Base-by-base conservation (phyloP, 2,797 vertebrate genomes). In the Scleropages formosus region DNA sequence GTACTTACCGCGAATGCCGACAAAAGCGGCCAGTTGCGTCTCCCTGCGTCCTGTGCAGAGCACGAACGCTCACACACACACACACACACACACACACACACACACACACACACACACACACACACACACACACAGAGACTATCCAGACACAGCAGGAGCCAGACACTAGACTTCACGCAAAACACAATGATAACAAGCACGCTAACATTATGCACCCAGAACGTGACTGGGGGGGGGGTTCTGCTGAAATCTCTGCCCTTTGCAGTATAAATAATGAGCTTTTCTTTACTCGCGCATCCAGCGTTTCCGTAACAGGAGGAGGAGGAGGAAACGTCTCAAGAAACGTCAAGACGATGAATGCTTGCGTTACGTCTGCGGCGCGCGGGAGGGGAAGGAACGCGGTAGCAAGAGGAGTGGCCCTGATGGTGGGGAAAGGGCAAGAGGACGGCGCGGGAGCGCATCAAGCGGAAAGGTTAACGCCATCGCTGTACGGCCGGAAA, bases 391-490 rank as follows among this genome's bases (percentile, higher is more conserved):
- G 22, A 10, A 4, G 49, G 3, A 31, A 4, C 26, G 4, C 16
- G 62, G 26, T 24, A 58, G 26, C 27, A n/a, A 49, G 31, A 39
- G 9, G 53, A 53, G 24, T 20, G 22, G 24, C 56, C 39, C 60
- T 39, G 58, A 39, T 31, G 51, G 51, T 58, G 69, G 27, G 59
- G 10, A 66, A 75, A 75, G 47, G 63, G 61, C 31, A 73, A 53
- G 15, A 24, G 27, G 20, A 31, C 22, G 10, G 31, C 16, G 73
- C 22, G 39, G 51, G 47, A 26, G 31, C 4, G 24, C 53, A 59
- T 61, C 51, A 49, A 20, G 73, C 10, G 44, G 53, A 77, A 77
- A 77, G 76, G 76, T 73, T 70, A 77, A 6, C 0, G 31, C 62
- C 27, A 61, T 59, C 51, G 58, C 27, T 4, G 26, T 20, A 27